phyloP scores from a whole-genome alignment of 1,140 invertebrate genomes.

The Apolygus lucorum region DNA sequence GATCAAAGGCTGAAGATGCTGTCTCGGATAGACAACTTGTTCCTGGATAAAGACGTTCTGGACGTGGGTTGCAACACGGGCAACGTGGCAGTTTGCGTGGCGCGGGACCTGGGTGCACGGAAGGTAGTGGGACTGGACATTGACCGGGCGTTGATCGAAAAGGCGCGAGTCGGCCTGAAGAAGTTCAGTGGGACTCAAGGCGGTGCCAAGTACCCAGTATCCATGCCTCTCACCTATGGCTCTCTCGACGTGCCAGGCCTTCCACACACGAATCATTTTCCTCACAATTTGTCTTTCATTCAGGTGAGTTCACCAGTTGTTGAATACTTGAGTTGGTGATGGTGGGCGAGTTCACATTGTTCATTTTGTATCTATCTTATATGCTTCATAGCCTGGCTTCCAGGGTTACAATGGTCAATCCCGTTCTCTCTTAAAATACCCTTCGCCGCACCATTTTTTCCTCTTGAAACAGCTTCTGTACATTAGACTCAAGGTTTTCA shows the following conservation, averaged over 20 bases:
- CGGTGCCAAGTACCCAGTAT: conserved; percentile 60
- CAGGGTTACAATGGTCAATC: too few species aligned
- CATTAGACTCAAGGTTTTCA: too few species aligned
- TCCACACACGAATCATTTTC: conserved; percentile 53
- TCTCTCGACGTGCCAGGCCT: conserved; percentile 58
- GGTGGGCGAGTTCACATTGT: too few species aligned
- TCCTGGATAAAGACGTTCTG: conserved; percentile 81
- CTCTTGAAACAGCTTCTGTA: too few species aligned
- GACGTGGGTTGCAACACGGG: conserved; percentile 98
- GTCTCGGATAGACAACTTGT: conserved; percentile 66
- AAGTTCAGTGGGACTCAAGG: not conserved
- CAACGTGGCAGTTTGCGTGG: conserved; percentile 80
- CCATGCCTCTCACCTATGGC: conserved; percentile 75
- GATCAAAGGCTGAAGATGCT: conserved; percentile 78
- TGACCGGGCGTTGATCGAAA: conserved; percentile 51
- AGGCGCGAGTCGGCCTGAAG: conserved; percentile 67
- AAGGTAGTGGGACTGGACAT: conserved; percentile 92
- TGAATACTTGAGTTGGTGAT: too few species aligned
- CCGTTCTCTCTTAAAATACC: too few species aligned
- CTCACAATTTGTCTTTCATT: conserved; percentile 76
- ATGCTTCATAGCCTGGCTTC: too few species aligned
- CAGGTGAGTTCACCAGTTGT: too few species aligned
- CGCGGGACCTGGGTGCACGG: conserved; percentile 70
- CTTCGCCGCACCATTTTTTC: too few species aligned
- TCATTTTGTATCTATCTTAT: too few species aligned